Percentiles rank a stretch among this genome's conserved stretches.
phyloP scores from a whole-genome alignment of 1,140 invertebrate genomes.

The Batillaria attramentaria region DNA sequence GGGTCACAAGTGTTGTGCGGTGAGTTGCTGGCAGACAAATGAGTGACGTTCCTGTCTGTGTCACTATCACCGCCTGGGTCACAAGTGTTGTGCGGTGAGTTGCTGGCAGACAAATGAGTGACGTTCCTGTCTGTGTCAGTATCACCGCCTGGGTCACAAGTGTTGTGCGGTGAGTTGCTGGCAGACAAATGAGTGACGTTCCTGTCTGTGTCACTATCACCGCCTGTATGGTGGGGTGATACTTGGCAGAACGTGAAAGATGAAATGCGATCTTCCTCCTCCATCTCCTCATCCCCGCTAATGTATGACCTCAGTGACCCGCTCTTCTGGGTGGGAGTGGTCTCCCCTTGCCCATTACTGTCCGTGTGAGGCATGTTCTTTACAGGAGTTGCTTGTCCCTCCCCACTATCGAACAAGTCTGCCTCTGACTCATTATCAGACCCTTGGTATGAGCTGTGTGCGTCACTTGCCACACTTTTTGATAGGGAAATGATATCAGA shows the following conservation, averaged over 20 bases:
- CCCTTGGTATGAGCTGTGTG: slow-evolving; percentile 54
- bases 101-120: no score
- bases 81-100: no score
- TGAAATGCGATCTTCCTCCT: slow-evolving; percentile 23
- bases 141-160: no score
- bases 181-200: no score
- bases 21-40: no score
- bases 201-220: no score
- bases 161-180: no score
- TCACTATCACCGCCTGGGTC: no score
- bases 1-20: no score
- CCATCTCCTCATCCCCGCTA: slow-evolving; percentile 28
- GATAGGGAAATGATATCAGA: slow-evolving; percentile 25
- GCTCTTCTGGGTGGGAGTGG: not conserved
- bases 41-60: no score
- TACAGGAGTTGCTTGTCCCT: not conserved
- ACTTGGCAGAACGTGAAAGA: not conserved
- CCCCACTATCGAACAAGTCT: slow-evolving; percentile 12
- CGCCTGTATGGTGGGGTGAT: no score
- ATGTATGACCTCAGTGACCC: slow-evolving; percentile 22
- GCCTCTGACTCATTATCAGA: slow-evolving; percentile 25
- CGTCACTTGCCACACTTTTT: slow-evolving; percentile 33
- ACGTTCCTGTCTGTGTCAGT: no score
- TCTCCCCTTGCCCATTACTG: not conserved
- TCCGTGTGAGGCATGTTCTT: not conserved